Evolutionary conservation across 2,888 invertebrate species (phyloP), one percentile per base, ranked within the genome.

Genomic region (Thymelicus acteon): DNA sequence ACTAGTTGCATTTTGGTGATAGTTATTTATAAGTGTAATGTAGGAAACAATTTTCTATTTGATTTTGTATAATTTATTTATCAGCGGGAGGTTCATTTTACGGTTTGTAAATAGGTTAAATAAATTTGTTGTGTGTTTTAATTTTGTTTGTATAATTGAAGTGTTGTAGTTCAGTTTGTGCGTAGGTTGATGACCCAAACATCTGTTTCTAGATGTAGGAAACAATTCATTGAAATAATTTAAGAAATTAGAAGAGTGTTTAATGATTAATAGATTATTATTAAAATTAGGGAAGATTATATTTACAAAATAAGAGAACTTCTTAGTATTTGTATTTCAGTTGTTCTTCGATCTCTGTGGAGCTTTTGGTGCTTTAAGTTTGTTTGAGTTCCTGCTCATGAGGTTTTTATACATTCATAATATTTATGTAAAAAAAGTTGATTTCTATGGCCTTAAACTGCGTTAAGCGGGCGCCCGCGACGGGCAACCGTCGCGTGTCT

Each of bases 331-430:
- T 62, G 39, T 62, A 62, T 69, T 57, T 67, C 15, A 58, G 47
- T 62, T 65, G 40, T 61, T 57, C 47, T 39, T 61, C 62, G 58
- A 52, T 61, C 44, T 70, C 49, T 72, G n/a, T 37, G 44, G 57
- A 44, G 39, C 58, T 49, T 68, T 48, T 72, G 66, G 62, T 67
- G 65, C 64, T 67, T 68, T 68, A 61, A 68, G 54, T 72, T 60
- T 52, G 24, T 52, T 54, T 44, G 31, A 4, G 12, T 54, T 54
- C 2, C 10, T 54, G 54, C 24, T 24, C 54, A 54, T 54, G 54
- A 54, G 54, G 54, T 54, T 54, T 52, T 13, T 6, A 48, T 31
- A 5, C 31, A 31, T 31, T 19, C 19, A 19, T 1, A 1, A 19
- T 1, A 19, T 19, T n/a, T n/a, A n/a, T n/a, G n/a, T 19, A 19